Percentiles rank a stretch among this genome's conserved stretches.
phyloP scores from a whole-genome alignment of 1,140 invertebrate species.

The Bursaphelenchus mucronatus region DNA sequence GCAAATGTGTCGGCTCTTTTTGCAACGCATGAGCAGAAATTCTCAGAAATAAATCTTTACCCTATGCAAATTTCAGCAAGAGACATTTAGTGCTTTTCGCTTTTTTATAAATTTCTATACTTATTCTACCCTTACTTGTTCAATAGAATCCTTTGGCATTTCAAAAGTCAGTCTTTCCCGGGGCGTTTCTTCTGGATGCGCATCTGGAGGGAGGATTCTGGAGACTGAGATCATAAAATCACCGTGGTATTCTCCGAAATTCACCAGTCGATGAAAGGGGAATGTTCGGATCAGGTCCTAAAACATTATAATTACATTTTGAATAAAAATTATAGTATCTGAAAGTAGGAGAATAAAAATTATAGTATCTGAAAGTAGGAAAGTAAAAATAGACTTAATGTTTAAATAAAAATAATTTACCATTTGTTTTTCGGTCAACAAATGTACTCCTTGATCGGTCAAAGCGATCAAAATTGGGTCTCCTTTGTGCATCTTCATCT shows the following conservation, averaged over 20 bases:
- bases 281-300: conserved; percentile 45
- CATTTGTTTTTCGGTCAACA: conserved; percentile 41
- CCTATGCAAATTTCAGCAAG: too few species aligned
- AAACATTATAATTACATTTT: conserved; percentile 19
- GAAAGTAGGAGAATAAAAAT: conserved; percentile 1
- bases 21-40: too few species aligned
- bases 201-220: conserved; percentile 29
- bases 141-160: conserved; percentile 42
- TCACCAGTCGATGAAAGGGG: conserved; percentile 44
- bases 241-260: conserved; percentile 45
- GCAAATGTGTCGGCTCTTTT: too few species aligned
- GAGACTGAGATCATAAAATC: conserved; percentile 53
- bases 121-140: conserved; percentile 28
- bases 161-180: conserved; percentile 46
- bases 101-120: too few species aligned
- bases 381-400: conserved; percentile 14
- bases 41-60: too few species aligned
- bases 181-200: conserved; percentile 47
- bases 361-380: background rate
- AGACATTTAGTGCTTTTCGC: too few species aligned
- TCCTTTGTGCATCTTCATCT: conserved; percentile 36
- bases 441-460: conserved; percentile 45
- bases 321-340: background rate
- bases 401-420: conserved; percentile 22
- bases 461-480: conserved; percentile 42